Percentiles rank a stretch among this genome's conserved stretches.
These are phyloP conservation scores for Remorina albescens DNA, from an alignment of 2,797 vertebrate species.

Conservation along the genomic window DNA sequence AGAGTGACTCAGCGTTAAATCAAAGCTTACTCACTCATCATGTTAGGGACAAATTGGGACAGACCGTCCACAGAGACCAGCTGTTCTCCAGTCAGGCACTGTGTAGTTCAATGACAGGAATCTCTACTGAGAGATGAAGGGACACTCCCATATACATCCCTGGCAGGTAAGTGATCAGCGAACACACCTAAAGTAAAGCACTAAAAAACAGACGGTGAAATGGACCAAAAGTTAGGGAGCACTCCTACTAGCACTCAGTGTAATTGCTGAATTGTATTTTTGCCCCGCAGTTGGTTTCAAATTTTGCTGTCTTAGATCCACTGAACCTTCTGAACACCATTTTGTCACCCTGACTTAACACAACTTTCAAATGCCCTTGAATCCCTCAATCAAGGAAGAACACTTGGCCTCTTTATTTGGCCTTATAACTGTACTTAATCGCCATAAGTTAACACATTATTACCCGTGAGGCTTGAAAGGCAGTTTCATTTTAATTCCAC, in stretches of 20 bases:
- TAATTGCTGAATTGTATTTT: not conserved
- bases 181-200: conserved; percentile 1
- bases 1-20: conserved; percentile 64
- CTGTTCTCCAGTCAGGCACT: conserved; percentile 56
- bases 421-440: not conserved
- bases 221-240: not conserved
- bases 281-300: not conserved
- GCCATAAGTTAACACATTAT: no score
- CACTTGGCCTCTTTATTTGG: not conserved
- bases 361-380: conserved; percentile 1
- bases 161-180: conserved; percentile 18
- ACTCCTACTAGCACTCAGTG: not conserved
- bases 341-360: not conserved
- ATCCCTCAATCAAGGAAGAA: not conserved
- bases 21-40: conserved; percentile 65
- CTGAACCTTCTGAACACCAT: no score
- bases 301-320: not conserved
- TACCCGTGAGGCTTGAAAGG: not conserved
- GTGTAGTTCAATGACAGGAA: conserved; percentile 58
- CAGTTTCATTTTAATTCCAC: not conserved
- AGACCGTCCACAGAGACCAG: conserved; percentile 54
- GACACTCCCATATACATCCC: not conserved
- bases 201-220: not conserved
- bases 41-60: conserved; percentile 61
- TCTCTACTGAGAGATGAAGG: conserved; percentile 28